Evolutionary conservation across 2,113 vertebrate species (phyloP).

Genomic region (Callocephalon fimbriatum): DNA sequence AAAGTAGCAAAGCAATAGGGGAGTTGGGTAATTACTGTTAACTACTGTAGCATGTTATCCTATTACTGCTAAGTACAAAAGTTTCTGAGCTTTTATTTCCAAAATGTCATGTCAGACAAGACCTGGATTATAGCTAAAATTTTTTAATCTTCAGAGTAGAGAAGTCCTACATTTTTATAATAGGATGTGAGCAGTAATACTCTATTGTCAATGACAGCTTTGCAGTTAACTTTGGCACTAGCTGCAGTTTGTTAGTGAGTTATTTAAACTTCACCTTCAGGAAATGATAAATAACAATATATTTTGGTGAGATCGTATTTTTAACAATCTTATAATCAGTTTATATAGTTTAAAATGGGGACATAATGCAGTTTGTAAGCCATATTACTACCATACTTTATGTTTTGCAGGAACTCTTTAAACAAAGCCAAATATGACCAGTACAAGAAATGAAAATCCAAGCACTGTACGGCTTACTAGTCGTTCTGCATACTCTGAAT

Average conservation of each 20-base stretch:
- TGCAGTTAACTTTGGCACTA: background rate
- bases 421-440: background rate
- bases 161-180: background rate
- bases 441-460: background rate
- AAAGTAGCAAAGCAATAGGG: background rate
- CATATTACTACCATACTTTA: background rate
- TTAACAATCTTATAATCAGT: background rate
- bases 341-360: background rate
- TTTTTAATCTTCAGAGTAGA: conserved; percentile 61
- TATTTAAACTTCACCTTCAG: background rate
- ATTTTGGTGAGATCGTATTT: background rate
- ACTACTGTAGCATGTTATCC: conserved; percentile 53
- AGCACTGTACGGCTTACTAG: background rate
- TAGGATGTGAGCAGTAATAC: background rate
- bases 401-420: background rate
- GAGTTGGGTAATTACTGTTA: background rate
- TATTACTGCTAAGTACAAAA: conserved; percentile 42
- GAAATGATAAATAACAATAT: background rate
- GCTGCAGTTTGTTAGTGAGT: background rate
- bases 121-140: conserved; percentile 29
- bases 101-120: conserved; percentile 64
- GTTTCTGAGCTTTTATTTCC: conserved; percentile 44
- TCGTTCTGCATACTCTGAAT: background rate
- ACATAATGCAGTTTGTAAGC: background rate
- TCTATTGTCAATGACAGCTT: background rate